These are phyloP conservation scores for Orientallactaga sibirica DNA, from an alignment of 2,797 vertebrate genomes.

Conservation along the genomic window DNA sequence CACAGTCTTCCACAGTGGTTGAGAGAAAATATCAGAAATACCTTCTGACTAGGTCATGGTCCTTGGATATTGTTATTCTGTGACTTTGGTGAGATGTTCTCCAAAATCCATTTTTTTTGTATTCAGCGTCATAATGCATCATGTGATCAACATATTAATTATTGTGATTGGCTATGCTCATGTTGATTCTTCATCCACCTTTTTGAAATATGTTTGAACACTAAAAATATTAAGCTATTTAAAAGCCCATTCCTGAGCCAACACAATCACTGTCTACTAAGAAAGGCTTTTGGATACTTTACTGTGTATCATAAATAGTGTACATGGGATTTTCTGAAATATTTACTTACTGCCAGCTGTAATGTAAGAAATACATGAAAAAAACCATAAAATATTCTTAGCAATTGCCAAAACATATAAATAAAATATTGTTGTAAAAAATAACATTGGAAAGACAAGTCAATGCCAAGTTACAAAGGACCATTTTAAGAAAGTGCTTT, in stretches of 20 bases:
- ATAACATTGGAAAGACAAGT: constrained; percentile 30
- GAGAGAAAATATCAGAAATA: constrained; percentile 45
- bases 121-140: background rate
- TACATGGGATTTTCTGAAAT: constrained; percentile 19
- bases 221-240: background rate
- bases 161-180: background rate
- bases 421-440: background rate
- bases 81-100: constrained; percentile 44
- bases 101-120: background rate
- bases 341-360: constrained; percentile 35
- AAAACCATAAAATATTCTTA: background rate
- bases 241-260: background rate
- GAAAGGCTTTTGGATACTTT: background rate
- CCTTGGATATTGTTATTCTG: background rate
- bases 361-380: background rate
- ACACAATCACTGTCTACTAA: background rate
- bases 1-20: constrained; percentile 6
- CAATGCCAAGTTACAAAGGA: constrained; percentile 7
- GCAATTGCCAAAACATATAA: constrained; percentile 28
- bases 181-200: background rate
- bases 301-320: background rate
- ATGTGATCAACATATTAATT: constrained; percentile 42
- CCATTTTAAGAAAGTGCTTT: constrained; percentile 33
- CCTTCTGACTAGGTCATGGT: constrained; percentile 15
- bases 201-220: constrained; percentile 7